Percentiles rank a stretch among this genome's conserved stretches.
Evolutionary conservation across 2,888 invertebrate genomes (phyloP).

Genomic region (Gonocerus acuteangulatus): DNA sequence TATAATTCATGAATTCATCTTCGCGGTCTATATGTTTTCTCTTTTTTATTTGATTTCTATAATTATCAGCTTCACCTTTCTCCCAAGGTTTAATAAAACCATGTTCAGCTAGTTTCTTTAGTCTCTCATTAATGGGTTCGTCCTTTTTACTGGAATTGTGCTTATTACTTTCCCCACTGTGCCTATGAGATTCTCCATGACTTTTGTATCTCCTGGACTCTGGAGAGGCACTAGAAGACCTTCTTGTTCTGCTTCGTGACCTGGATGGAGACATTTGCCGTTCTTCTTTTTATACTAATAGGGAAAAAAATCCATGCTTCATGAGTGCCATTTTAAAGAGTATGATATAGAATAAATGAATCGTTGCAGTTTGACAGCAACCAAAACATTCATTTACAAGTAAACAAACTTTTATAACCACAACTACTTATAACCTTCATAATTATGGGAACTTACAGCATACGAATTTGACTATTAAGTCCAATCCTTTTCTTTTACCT

Average conservation of each 20-base stretch:
- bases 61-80: conserved; percentile 20
- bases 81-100: conserved; percentile 25
- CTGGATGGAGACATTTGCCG: conserved; percentile 24
- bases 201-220: conserved; percentile 21
- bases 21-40: conserved; percentile 41
- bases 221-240: conserved; percentile 25
- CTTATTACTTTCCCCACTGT: background rate
- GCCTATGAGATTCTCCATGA: conserved; percentile 3
- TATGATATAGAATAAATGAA: too few species aligned
- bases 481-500: too few species aligned
- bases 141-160: background rate
- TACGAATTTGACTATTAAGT: too few species aligned
- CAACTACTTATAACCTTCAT: too few species aligned
- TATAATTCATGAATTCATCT: conserved; percentile 61
- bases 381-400: too few species aligned
- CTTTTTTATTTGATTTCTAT: conserved; percentile 19
- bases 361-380: too few species aligned
- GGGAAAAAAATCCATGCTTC: too few species aligned
- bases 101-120: conserved; percentile 13
- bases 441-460: too few species aligned
- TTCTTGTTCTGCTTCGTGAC: conserved; percentile 23
- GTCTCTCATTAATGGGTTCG: conserved; percentile 6
- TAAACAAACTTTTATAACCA: too few species aligned
- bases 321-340: too few species aligned
- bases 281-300: background rate